Base-by-base conservation (phyloP, 2,113 vertebrate species). In the Stegastes partitus region DNA sequence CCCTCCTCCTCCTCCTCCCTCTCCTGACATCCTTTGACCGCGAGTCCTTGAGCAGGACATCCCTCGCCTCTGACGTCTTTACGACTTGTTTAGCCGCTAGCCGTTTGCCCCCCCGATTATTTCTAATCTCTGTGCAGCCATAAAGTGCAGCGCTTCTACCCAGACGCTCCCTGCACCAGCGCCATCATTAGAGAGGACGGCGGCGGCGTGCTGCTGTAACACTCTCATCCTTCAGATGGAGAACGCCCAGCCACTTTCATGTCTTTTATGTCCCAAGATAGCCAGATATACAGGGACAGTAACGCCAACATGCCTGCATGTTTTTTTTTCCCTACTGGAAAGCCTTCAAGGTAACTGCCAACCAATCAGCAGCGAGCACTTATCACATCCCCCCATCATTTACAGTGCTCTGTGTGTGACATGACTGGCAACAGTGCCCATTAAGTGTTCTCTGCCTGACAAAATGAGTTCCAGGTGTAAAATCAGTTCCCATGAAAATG, bases 41-140 rank as follows among this genome's bases (percentile, higher is more conserved):
- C 25, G 57, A 90, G 91, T 93, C 93, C 89, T 94, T 94, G 93
- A 92, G 89, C 79, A 82, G 79, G 81, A 81, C 75, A 71, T 74
- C 83, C 81, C 82, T 81, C 19, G 79, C 84, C 87, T 71, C 72
- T 91, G 92, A 90, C 68, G 75, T 91, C 82, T 95, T 94, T 93
- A 94, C 77, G 83, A 89, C 89, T 90, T 90, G 89, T 92, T 94
- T 88, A 87, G 87, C 87, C 68, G 70, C 79, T 39, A 85, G 84
- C 82, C 87, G 85, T 92, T 93, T 91, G 85, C 87, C 82, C 70
- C 67, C n/a, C 11, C 75, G 84, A 89, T 94, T 90, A 90, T 88
- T 93, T 90, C 77, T 93, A 90, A 93, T 93, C 89, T 90, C 87
- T 65, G 61, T 56, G 67, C 50, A 50, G 70, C 77, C 73, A 55